phyloP scores from a whole-genome alignment of 2,113 vertebrate species.

The Acrocephalus kingi region DNA sequence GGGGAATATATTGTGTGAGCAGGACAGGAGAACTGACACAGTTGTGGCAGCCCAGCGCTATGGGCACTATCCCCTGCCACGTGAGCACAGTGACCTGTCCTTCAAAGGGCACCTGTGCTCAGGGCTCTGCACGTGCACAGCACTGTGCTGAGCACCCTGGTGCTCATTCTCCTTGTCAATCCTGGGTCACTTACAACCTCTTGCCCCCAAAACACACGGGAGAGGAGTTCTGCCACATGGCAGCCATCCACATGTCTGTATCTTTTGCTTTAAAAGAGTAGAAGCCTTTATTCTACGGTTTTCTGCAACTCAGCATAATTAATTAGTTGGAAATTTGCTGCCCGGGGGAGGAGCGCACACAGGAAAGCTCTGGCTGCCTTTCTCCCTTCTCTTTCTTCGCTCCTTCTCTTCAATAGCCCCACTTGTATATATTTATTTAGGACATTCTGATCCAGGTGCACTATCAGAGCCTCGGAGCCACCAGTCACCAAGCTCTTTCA shows the following conservation, averaged over 20 bases:
- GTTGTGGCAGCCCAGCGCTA: not conserved
- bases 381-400: not conserved
- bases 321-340: slow-evolving; percentile 14
- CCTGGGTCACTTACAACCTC: not conserved
- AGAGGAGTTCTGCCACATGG: not conserved
- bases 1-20: not conserved
- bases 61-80: not conserved
- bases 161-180: not conserved
- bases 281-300: not conserved
- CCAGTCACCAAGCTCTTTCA: not conserved
- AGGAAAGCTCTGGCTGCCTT: not conserved
- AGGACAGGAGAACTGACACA: not conserved
- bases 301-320: slow-evolving; percentile 25
- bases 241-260: not conserved
- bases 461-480: not conserved
- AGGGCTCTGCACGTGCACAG: not conserved
- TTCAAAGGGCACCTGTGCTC: not conserved
- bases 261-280: not conserved
- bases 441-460: not conserved
- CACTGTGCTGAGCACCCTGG: not conserved
- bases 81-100: not conserved
- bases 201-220: not conserved
- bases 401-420: not conserved
- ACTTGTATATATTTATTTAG: not conserved
- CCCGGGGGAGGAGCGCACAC: rapidly evolving